A percentile compares a stretch with the other conserved stretches of the same genome.
phyloP scores from a whole-genome alignment of 2,888 invertebrate genomes.

The Schizotus pectinicornis region DNA sequence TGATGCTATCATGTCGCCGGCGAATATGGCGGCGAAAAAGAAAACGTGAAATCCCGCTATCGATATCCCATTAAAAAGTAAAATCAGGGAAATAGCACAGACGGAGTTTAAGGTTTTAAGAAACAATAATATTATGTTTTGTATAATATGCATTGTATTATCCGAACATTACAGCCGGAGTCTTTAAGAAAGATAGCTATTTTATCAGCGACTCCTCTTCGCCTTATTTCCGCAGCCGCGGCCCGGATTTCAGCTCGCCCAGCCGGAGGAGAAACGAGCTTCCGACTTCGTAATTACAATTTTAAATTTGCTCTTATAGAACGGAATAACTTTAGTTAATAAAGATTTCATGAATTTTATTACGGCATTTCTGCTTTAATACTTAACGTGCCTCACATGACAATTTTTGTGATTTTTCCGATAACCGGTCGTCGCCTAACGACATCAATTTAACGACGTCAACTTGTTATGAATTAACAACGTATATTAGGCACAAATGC shows the following conservation, averaged over 20 bases:
- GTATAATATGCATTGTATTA: constrained; percentile 58
- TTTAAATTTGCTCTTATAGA: constrained; percentile 47
- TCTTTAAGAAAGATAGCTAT: constrained; percentile 50
- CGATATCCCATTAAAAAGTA: constrained; percentile 39
- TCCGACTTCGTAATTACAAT: constrained; percentile 53
- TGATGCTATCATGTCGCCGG: too few relatives aligned
- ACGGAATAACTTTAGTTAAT: constrained; percentile 39
- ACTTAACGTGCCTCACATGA: constrained; percentile 8
- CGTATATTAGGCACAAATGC: too few relatives aligned
- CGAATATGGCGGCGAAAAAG: constrained; percentile 5
- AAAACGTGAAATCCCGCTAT: constrained; percentile 33
- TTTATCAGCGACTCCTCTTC: constrained; percentile 43
- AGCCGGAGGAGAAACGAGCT: constrained; percentile 40
- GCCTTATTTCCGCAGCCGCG: constrained; percentile 29
- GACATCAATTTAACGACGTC: too few relatives aligned
- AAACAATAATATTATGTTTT: constrained; percentile 60
- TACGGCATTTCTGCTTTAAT: constrained; percentile 38
- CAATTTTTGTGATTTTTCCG: background rate
- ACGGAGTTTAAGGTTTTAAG: constrained; percentile 57
- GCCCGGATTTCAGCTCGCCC: constrained; percentile 43
- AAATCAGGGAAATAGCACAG: constrained; percentile 38
- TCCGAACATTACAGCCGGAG: constrained; percentile 50
- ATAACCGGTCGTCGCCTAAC: constrained; percentile 4
- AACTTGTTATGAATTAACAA: too few relatives aligned
- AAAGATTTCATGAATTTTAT: constrained; percentile 37